phyloP scores from a whole-genome alignment of 2,797 vertebrate species.

The Hafferia zeledoni region DNA sequence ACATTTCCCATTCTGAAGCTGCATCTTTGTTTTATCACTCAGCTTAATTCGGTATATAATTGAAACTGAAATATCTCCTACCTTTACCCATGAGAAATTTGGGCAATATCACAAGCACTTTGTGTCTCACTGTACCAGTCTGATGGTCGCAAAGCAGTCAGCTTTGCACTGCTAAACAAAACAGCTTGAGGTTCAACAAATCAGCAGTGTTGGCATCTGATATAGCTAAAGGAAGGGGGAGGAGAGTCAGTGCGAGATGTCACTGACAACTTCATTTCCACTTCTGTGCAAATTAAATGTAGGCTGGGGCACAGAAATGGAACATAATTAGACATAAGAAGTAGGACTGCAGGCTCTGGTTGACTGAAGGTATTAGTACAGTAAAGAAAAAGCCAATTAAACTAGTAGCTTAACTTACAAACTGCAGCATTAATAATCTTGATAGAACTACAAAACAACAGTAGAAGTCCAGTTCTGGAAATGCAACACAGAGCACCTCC shows the following conservation, averaged over 20 bases:
- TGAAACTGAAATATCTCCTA: slow-evolving; percentile 33
- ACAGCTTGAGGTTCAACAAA: slow-evolving; percentile 47
- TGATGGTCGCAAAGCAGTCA: background rate
- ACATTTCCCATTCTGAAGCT: background rate
- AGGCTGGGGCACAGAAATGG: slow-evolving; percentile 19
- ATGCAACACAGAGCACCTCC: background rate
- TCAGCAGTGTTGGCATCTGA: slow-evolving; percentile 28
- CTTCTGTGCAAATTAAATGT: slow-evolving; percentile 32
- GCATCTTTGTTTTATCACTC: background rate
- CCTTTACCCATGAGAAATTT: slow-evolving; percentile 8
- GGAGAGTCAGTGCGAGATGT: background rate
- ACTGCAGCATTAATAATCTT: background rate
- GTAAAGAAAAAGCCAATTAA: background rate
- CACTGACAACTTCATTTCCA: slow-evolving; percentile 43
- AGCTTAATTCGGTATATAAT: background rate
- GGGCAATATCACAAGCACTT: background rate
- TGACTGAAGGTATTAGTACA: background rate
- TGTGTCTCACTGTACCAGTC: background rate
- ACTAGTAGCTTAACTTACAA: background rate
- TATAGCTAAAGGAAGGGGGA: slow-evolving; percentile 34
- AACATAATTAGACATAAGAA: slow-evolving; percentile 14
- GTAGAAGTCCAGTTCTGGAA: background rate
- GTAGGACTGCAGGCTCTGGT: background rate
- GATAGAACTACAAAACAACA: background rate
- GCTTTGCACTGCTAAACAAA: slow-evolving; percentile 15